Evolutionary conservation across 2,888 invertebrate species (phyloP).

Genomic region (Thereva nobilitata): DNA sequence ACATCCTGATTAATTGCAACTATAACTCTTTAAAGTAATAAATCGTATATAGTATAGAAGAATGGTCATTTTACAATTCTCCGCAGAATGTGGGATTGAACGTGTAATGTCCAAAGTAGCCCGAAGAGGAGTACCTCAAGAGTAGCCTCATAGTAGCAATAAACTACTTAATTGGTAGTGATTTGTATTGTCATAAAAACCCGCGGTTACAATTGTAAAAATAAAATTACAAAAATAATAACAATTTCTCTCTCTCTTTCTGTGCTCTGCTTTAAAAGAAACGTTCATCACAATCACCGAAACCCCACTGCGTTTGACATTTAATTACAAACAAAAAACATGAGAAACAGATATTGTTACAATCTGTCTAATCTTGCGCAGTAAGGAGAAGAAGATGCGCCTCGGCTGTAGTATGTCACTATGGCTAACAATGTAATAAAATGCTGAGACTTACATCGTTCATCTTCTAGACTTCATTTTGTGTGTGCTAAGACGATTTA

Average conservation of each 20-base stretch:
- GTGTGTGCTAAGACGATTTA: background rate
- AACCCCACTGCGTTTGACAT: background rate
- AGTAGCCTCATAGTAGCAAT: too few relatives aligned
- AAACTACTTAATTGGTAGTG: conserved; percentile 28
- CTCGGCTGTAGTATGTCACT: conserved; percentile 26
- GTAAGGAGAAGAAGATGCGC: background rate
- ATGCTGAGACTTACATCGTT: conserved; percentile 25
- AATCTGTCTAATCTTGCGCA: conserved; percentile 19
- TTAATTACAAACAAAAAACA: conserved; percentile 30
- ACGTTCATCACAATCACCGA: background rate
- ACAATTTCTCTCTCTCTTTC: background rate
- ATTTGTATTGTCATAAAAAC: conserved; percentile 3
- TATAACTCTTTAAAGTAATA: too few relatives aligned
- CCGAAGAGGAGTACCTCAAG: too few relatives aligned
- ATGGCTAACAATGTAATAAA: conserved; percentile 36
- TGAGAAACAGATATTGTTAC: conserved; percentile 28
- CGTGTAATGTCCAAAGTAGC: too few relatives aligned
- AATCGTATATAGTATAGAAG: too few relatives aligned
- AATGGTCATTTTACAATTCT: too few relatives aligned
- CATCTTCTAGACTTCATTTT: conserved; percentile 2
- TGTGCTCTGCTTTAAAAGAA: background rate
- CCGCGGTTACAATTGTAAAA: too few relatives aligned
- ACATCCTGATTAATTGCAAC: too few relatives aligned
- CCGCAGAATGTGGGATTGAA: too few relatives aligned
- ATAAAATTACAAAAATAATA: background rate